phyloP scores from a whole-genome alignment of 37 sponge, comb jelly and placozoan genomes.

The Chondrosia reniformis region DNA sequence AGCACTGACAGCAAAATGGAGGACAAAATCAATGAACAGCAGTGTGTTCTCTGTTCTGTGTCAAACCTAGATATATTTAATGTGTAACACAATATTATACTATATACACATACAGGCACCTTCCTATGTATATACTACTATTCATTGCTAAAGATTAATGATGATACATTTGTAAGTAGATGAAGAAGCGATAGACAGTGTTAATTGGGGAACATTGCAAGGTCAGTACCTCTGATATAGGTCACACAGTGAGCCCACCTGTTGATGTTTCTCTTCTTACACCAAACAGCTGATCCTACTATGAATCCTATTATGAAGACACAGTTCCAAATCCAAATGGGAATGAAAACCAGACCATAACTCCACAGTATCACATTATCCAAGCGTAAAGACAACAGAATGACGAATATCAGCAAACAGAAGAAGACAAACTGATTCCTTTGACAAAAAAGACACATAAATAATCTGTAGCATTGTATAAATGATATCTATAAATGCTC shows the following conservation, averaged over 20 bases:
- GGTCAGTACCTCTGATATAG: too few relatives aligned
- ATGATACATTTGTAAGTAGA: too few relatives aligned
- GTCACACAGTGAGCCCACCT: too few relatives aligned
- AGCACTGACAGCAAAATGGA: constrained; percentile 40
- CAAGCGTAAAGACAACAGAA: constrained; percentile 56
- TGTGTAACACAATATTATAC: too few relatives aligned
- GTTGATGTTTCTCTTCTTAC: constrained; percentile 31
- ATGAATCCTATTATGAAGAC: constrained; percentile 17
- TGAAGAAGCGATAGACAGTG: too few relatives aligned
- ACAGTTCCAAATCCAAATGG: constrained; percentile 74
- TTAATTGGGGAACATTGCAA: too few relatives aligned
- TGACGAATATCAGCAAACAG: constrained; percentile 53
- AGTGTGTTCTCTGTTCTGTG: constrained; percentile 31
- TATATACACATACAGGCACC: too few relatives aligned
- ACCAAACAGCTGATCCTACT: constrained; percentile 39
- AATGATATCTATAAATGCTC: too few relatives aligned
- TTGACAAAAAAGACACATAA: neutral
- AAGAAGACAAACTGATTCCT: constrained; percentile 53
- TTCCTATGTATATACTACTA: too few relatives aligned
- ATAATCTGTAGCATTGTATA: too few relatives aligned
- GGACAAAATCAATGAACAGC: constrained; percentile 38
- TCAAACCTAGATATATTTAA: constrained; percentile 47
- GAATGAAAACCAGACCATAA: constrained; percentile 57
- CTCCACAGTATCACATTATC: constrained; percentile 52
- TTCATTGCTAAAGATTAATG: too few relatives aligned